phyloP scores from a whole-genome alignment of 2,888 invertebrate genomes.

The Drosophila infuscata region DNA sequence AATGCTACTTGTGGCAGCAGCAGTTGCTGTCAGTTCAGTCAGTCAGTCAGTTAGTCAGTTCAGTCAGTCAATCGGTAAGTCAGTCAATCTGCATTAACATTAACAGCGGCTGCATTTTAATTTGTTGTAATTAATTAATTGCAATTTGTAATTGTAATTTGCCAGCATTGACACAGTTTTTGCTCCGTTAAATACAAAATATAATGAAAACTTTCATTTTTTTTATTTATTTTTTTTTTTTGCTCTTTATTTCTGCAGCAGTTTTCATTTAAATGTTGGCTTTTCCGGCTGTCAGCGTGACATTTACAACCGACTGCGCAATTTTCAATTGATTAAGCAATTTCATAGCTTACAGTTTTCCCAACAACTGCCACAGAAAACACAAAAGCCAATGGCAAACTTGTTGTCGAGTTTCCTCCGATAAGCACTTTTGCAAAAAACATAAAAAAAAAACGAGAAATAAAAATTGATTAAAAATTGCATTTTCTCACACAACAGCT shows the following conservation, averaged over 20 bases:
- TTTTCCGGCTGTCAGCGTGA: slow-evolving; percentile 66
- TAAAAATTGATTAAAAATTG: slow-evolving; percentile 22
- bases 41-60: slow-evolving; percentile 2
- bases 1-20: slow-evolving; percentile 7
- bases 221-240: slow-evolving; percentile 14
- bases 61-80: slow-evolving; percentile 21
- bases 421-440: slow-evolving; percentile 31
- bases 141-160: slow-evolving; percentile 69
- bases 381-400: slow-evolving; percentile 19
- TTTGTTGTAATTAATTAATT: slow-evolving; percentile 74
- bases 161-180: slow-evolving; percentile 75
- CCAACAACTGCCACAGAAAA: slow-evolving; percentile 9
- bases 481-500: neutral
- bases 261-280: slow-evolving; percentile 64
- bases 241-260: slow-evolving; percentile 14
- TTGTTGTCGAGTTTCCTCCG: slow-evolving; percentile 33
- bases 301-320: slow-evolving; percentile 70
- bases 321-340: slow-evolving; percentile 78
- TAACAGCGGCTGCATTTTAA: slow-evolving; percentile 48
- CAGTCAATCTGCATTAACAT: slow-evolving; percentile 42
- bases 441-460: neutral
- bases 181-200: slow-evolving; percentile 27
- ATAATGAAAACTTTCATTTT: slow-evolving; percentile 46
- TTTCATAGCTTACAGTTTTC: slow-evolving; percentile 49
- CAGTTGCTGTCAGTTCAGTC: slow-evolving; percentile 16